Evolutionary conservation across 1,140 invertebrate genomes (phyloP), one percentile per base, ranked within the genome.

Genomic region (Cydia splendana): DNA sequence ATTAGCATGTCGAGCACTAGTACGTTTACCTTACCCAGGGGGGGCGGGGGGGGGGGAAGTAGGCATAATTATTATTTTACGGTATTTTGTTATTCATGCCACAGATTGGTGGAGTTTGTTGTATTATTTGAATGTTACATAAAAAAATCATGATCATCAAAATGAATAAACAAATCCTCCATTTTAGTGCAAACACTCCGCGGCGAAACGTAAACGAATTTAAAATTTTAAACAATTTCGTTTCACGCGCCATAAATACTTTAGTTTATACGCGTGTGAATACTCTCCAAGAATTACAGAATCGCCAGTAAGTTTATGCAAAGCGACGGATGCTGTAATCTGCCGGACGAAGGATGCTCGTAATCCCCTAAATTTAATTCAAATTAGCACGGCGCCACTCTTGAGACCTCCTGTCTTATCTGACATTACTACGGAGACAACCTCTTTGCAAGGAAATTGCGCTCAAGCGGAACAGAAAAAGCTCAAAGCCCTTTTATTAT

Each of bases 281-380:
- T 13, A 13, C 51, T 38, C 38, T 38, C 53, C 24, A 74, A 74
- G 57, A 34, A 75, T 65, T 75, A 75, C 75, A 62, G 75, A 75
- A 75, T 75, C 57, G 57, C 74, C 62, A 51, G 13, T 30, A 45
- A 67, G 30, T 65, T 65, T 65, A 28, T 77, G 57, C 71, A 62
- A 62, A 65, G 28, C 65, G 18, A 45, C 20, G 24, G 71, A 13
- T 38, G 6, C 45, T 38, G 38, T 77, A 77, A 77, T 77, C 76
- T 74, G 28, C 69, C 7, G 51, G 53, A 71, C 48, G 48, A 53
- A 45, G 74, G 51, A 45, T 74, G 71, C 74, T 74, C 76, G 34
- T 75, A 75, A 75, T 78, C 74, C 77, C 57, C 74, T 18, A 78
- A 78, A 78, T 78, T 78, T 78, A 78, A 75, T 75, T 78, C 77